Conservation (phyloP, 2,888 invertebrate genomes). For the Petrophora chlorosata region DNA sequence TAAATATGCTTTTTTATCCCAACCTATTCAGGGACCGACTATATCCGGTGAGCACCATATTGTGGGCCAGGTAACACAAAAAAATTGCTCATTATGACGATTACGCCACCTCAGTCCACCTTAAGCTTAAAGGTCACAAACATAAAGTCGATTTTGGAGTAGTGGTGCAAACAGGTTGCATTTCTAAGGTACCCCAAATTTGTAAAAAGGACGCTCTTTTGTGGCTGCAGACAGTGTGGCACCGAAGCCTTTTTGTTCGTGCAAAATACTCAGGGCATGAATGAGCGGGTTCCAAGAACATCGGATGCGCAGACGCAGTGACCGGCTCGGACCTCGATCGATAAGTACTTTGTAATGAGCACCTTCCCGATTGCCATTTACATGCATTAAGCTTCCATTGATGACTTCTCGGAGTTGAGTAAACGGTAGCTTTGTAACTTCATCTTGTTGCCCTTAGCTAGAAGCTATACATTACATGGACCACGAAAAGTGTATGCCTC, state of each 20-base stretch:
- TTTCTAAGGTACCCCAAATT: constrained; percentile 72
- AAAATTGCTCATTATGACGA: constrained; percentile 63
- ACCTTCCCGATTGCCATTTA: constrained; percentile 35
- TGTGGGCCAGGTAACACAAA: constrained; percentile 68
- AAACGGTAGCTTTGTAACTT: constrained; percentile 20
- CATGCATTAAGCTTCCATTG: constrained; percentile 32
- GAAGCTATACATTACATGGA: background rate
- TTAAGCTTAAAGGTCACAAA: constrained; percentile 41
- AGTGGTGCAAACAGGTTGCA: constrained; percentile 54
- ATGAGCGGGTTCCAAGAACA: constrained; percentile 65
- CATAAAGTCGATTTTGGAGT: constrained; percentile 55
- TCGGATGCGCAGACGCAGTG: constrained; percentile 46
- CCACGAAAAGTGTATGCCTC: background rate
- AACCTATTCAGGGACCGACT: constrained; percentile 63
- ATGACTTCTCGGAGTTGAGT: constrained; percentile 26
- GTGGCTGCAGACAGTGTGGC: constrained; percentile 80
- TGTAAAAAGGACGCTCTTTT: constrained; percentile 71
- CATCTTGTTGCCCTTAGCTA: constrained; percentile 1
- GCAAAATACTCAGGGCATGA: constrained; percentile 62
- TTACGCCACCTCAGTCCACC: constrained; percentile 41
- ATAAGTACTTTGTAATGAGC: constrained; percentile 33
- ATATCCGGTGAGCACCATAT: constrained; percentile 78
- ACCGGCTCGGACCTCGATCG: constrained; percentile 30
- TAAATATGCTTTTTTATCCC: constrained; percentile 74
- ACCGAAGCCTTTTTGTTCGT: constrained; percentile 74